phyloP scores from a whole-genome alignment of 2,113 vertebrate species.

The Platanista minor region DNA sequence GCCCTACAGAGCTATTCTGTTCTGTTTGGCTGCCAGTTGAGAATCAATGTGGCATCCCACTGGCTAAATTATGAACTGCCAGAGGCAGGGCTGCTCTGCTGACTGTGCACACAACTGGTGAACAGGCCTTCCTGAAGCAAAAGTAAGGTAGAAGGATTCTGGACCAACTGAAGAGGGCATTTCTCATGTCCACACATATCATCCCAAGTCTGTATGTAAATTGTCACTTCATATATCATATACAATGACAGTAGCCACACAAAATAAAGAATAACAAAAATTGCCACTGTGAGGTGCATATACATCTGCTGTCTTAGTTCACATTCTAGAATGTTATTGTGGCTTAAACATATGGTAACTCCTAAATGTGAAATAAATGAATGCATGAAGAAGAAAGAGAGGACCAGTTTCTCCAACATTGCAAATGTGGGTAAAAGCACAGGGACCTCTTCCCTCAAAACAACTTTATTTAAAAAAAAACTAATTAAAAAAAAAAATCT shows the following conservation, averaged over 20 bases:
- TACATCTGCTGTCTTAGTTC: conserved; percentile 9
- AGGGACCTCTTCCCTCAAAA: background rate
- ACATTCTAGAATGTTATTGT: background rate
- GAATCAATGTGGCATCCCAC: conserved; percentile 28
- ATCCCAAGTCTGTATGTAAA: background rate
- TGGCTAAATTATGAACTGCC: background rate
- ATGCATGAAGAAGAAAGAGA: background rate
- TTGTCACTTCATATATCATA: background rate
- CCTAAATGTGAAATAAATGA: conserved; percentile 42
- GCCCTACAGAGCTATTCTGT: background rate
- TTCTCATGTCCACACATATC: background rate
- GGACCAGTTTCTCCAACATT: background rate
- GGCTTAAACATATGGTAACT: background rate
- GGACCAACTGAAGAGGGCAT: background rate
- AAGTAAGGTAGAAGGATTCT: background rate
- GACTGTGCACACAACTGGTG: background rate
- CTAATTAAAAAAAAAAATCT: background rate
- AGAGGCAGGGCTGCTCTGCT: background rate
- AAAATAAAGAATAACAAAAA: background rate
- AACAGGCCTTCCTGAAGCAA: background rate
- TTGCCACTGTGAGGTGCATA: background rate
- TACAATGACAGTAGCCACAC: background rate
- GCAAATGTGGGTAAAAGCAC: background rate
- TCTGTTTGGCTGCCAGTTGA: background rate
- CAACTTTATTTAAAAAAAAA: background rate